Conservation (phyloP, 2,888 invertebrate genomes). For the Caenorhabditis sp. region DNA sequence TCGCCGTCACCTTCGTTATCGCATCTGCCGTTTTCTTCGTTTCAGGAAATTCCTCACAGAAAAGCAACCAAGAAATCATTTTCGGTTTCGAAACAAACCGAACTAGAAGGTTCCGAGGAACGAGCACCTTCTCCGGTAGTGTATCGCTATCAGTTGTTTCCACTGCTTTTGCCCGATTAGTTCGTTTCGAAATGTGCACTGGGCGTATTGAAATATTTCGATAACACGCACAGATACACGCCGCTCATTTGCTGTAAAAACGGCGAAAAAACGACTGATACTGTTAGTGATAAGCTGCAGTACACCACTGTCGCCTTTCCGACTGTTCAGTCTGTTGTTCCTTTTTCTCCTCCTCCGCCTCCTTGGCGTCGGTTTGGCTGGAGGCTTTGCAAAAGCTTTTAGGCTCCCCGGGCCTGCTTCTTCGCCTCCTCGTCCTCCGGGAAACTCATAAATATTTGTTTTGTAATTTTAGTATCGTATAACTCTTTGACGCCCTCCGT, state of each 20-base stretch:
- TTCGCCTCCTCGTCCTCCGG: too few relatives aligned
- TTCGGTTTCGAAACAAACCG: too few relatives aligned
- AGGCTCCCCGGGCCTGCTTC: too few relatives aligned
- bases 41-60: not conserved
- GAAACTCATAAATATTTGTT: constrained; percentile 21
- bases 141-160: too few relatives aligned
- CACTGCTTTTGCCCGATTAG: too few relatives aligned
- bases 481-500: constrained; percentile 1
- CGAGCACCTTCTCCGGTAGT: too few relatives aligned
- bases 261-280: not conserved
- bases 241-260: too few relatives aligned
- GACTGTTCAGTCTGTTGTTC: too few relatives aligned
- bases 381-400: constrained; percentile 16
- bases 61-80: too few relatives aligned
- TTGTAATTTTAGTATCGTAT: constrained; percentile 23
- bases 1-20: not conserved
- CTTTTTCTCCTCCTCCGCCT: not conserved
- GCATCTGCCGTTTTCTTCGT: not conserved
- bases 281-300: not conserved
- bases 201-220: not conserved
- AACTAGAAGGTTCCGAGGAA: too few relatives aligned
- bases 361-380: not conserved
- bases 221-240: too few relatives aligned
- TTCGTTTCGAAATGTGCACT: not conserved
- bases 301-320: not conserved